These are phyloP conservation scores for Bufo bufo DNA, from an alignment of 2,113 vertebrate genomes.

Conservation along the genomic window DNA sequence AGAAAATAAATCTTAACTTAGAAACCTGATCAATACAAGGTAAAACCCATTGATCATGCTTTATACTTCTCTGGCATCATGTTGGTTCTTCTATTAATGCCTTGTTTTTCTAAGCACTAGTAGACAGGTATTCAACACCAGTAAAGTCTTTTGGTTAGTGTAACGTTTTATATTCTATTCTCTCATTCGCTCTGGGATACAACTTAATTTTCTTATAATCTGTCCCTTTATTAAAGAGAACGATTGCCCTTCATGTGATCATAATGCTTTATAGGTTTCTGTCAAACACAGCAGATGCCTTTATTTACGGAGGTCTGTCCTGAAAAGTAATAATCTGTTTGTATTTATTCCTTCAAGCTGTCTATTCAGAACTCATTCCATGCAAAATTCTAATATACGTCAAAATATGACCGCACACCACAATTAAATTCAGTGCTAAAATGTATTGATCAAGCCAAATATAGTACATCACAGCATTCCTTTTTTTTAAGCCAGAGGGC, in stretches of 20 bases:
- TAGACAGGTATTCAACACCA: conserved; percentile 1
- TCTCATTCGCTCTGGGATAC: not conserved
- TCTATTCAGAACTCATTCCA: not conserved
- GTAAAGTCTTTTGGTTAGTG: conserved; percentile 14
- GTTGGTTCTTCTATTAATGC: conserved; percentile 50
- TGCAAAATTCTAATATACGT: too few relatives aligned
- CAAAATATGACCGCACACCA: too few relatives aligned
- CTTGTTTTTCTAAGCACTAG: conserved; percentile 35
- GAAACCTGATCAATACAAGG: conserved; percentile 55
- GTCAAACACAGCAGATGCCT: not conserved
- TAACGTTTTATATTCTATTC: not conserved
- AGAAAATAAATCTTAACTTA: conserved; percentile 58
- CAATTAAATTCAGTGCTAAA: too few relatives aligned
- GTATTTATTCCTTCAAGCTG: not conserved
- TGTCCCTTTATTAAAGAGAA: conserved; percentile 8
- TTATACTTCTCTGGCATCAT: conserved; percentile 40
- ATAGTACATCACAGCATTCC: too few relatives aligned
- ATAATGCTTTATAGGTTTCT: not conserved
- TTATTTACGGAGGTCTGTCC: conserved; percentile 6
- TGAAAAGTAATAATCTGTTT: not conserved
- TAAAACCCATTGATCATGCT: conserved; percentile 56
- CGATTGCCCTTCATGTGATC: not conserved
- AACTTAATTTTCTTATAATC: conserved; percentile 11
- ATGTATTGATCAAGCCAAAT: too few relatives aligned
- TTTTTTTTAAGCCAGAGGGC: too few relatives aligned